A percentile compares a stretch with the other conserved stretches of the same genome.
Evolutionary conservation across 1,140 invertebrate species (phyloP).

Genomic region (Drosophila orosa): DNA sequence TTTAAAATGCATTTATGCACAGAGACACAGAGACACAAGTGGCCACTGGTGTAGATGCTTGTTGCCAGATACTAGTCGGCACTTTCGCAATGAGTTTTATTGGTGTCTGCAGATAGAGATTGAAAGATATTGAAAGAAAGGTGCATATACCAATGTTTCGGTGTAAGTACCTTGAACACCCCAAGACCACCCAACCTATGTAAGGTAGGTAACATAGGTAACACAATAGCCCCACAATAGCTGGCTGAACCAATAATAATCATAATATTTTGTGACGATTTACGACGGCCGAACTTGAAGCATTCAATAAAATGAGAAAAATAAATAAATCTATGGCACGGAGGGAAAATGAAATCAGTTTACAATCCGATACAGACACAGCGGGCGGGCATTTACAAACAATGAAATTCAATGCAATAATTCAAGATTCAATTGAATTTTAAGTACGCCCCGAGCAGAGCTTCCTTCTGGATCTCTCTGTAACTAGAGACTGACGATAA

Average conservation of each 20-base stretch:
- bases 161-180: not conserved
- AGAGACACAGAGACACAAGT: constrained; percentile 33
- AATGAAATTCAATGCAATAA: constrained; percentile 84
- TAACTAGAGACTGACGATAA: constrained; percentile 53
- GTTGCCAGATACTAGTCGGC: constrained; percentile 61
- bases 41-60: constrained; percentile 51
- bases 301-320: constrained; percentile 75
- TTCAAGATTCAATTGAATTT: constrained; percentile 84
- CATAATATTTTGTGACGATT: constrained; percentile 65
- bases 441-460: constrained; percentile 69
- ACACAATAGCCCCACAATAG: constrained; percentile 39
- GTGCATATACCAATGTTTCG: not conserved
- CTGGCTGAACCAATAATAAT: constrained; percentile 42
- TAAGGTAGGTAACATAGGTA: no score
- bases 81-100: constrained; percentile 71
- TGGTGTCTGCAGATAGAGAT: constrained; percentile 57
- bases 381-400: constrained; percentile 79
- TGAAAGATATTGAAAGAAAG: constrained; percentile 14
- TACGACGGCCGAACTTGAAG: constrained; percentile 66
- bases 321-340: constrained; percentile 76
- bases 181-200: constrained; percentile 39
- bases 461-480: constrained; percentile 46
- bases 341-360: constrained; percentile 78
- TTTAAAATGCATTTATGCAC: constrained; percentile 78
- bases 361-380: constrained; percentile 64